A percentile compares a stretch with the other conserved stretches of the same genome.
phyloP scores from a whole-genome alignment of 2,888 invertebrate species.

The Athalia circularis region DNA sequence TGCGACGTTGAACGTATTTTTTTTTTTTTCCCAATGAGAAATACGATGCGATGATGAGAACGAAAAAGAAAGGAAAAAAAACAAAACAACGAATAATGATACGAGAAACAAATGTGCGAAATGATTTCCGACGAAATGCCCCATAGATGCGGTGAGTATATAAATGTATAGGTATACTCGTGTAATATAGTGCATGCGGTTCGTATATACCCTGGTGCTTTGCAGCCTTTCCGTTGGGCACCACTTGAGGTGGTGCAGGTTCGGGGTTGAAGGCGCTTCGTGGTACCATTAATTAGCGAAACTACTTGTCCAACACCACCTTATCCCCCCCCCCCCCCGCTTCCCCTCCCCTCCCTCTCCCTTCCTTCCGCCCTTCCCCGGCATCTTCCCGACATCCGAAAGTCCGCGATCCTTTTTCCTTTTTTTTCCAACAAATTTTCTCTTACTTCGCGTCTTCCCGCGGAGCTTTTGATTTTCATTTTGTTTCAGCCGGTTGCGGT shows the following conservation, averaged over 20 bases:
- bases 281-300: slow-evolving; percentile 47
- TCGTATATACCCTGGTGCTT: too few species aligned
- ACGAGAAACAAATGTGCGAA: too few species aligned
- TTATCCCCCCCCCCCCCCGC: slow-evolving; percentile 6
- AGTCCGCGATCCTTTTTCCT: background rate
- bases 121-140: too few species aligned
- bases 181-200: background rate
- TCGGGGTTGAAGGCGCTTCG: slow-evolving; percentile 25
- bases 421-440: background rate
- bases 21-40: too few species aligned
- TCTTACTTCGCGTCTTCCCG: background rate
- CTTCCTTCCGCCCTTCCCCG: background rate
- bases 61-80: too few species aligned
- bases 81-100: too few species aligned
- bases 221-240: background rate
- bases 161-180: background rate
- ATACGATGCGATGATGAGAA: too few species aligned
- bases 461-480: background rate
- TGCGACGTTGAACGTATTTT: too few species aligned
- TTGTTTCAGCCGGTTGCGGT: too few species aligned
- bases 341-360: background rate
- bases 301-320: slow-evolving; percentile 47
- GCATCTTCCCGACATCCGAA: too few species aligned
- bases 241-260: slow-evolving; percentile 16
- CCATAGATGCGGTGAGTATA: too few species aligned